Base-by-base conservation (phyloP, 2,797 vertebrate species). In the Pogoniulus pusillus region DNA sequence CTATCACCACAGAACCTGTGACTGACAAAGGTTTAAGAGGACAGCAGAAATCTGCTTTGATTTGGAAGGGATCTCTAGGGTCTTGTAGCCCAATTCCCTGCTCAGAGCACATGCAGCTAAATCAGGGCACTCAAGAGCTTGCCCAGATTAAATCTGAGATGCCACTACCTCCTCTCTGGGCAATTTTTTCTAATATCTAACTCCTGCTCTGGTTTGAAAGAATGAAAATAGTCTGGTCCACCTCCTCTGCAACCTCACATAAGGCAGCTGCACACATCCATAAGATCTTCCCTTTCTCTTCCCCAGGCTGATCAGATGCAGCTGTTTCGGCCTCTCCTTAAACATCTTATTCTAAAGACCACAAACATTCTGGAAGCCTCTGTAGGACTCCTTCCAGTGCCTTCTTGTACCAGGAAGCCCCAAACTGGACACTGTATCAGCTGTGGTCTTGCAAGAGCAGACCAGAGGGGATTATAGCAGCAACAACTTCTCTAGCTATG, bases 401-500 rank as follows among this genome's bases (percentile, higher is more conserved):
- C 16, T 43, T 43, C 43, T 43, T 43, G 17, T 18, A 43, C 43
- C 43, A 43, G 17, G 43, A 43, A 43, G 17, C 17, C 43, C 43
- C 17, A 43, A 43, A 43, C 43, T 18, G 43, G 43, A 18, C 17
- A 43, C 43, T 18, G 43, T 18, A 43, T 43, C 43, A 43, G 43
- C 18, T 43, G 43, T 18, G 18, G 37, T 66, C 45, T 60, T 30
- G 47, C 3, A 30, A 29, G 32, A 16, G 39, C 23, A 49, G 22
- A 74, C n/a, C 5, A 49, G 24, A 69, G 32, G 7, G 34, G 30
- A 49, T 29, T 4, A 5, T 4, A 69, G 3, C 20, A 55, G 20
- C 1, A 1, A 29, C 22, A 34, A 34, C 6, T 39, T 39, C 39
- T 39, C 39, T 39, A 39, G 39, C 11, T 26, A 39, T 0, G 1